phyloP scores from a whole-genome alignment of 1,140 invertebrate genomes.

The Lerema accius region DNA sequence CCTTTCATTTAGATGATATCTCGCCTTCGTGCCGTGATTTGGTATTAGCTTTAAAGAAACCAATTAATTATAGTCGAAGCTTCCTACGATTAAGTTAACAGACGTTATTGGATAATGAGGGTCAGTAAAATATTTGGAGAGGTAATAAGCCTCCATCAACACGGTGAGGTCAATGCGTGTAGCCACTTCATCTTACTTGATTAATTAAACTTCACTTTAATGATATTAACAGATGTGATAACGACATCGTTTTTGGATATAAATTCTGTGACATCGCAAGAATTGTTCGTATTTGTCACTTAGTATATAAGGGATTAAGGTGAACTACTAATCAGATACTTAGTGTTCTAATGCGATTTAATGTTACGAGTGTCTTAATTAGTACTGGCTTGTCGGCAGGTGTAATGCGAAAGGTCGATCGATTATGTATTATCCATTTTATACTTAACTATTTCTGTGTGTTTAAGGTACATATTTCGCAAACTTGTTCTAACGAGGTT shows the following conservation, averaged over 20 bases:
- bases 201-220: slow-evolving; percentile 24
- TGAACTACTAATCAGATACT: slow-evolving; percentile 5
- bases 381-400: neutral
- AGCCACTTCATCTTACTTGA: slow-evolving; percentile 28
- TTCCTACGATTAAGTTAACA: slow-evolving; percentile 48
- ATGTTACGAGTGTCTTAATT: neutral
- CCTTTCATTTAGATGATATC: slow-evolving; percentile 54
- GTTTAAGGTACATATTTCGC: too few relatives aligned
- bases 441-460: neutral
- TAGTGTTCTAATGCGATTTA: slow-evolving; percentile 3
- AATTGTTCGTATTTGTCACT: neutral
- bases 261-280: neutral
- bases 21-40: slow-evolving; percentile 38
- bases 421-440: slow-evolving; percentile 12
- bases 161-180: slow-evolving; percentile 28
- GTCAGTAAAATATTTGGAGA: slow-evolving; percentile 35
- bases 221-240: slow-evolving; percentile 16
- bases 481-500: too few relatives aligned
- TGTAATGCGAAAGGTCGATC: slow-evolving; percentile 3
- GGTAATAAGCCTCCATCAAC: slow-evolving; percentile 33
- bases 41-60: slow-evolving; percentile 47
- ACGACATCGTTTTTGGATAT: slow-evolving; percentile 5
- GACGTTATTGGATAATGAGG: slow-evolving; percentile 37
- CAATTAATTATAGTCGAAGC: slow-evolving; percentile 51
- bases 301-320: neutral